Base-by-base conservation (phyloP, 2,888 invertebrate genomes). In the Protophormia terraenovae region DNA sequence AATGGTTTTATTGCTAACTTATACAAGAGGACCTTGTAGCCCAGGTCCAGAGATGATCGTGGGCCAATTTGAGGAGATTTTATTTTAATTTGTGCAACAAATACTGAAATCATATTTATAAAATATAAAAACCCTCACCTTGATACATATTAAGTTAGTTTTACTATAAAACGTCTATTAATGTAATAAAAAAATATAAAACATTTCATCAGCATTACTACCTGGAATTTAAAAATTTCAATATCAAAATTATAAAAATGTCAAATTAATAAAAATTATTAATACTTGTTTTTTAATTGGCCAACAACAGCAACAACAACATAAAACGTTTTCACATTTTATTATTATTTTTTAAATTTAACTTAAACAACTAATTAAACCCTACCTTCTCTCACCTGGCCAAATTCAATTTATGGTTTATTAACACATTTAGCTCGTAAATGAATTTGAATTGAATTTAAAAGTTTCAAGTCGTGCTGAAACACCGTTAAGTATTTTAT, bases 181-280 rank as follows among this genome's bases (percentile, higher is more conserved):
- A 41, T 5, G n/a, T 5, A 41, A n/a, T 41, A 4, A 41, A 41
- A 14, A 3, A 41, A n/a, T 41, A n/a, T 41, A 1, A n/a, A n/a
- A 14, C 0, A 5, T 41, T 41, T 12, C 8, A 41, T 12, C n/a
- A 5, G 14, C 27, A 8, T 60, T 60, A 60, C 60, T 32, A 60
- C 60, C 73, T 73, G 45, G 22, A 22, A 60, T 32, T 32, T 38
- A 24, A 71, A 27, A 1, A 50, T 14, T 53, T 47, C 60, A 38
- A 53, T 50, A 16, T 10, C 14, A 24, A 50, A 27, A 24, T 53
- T 66, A 24, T 55, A 22, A 55, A 55, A 38, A 50, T 64, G 38
- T 38, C 35, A 64, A 64, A 76, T 76, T 64, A 38, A 66, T n/a
- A 76, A 29, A 66, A 76, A 45, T 55, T 55, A 66, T 55, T 66